phyloP scores from a whole-genome alignment of 2,113 vertebrate genomes.

The Astur gentilis region DNA sequence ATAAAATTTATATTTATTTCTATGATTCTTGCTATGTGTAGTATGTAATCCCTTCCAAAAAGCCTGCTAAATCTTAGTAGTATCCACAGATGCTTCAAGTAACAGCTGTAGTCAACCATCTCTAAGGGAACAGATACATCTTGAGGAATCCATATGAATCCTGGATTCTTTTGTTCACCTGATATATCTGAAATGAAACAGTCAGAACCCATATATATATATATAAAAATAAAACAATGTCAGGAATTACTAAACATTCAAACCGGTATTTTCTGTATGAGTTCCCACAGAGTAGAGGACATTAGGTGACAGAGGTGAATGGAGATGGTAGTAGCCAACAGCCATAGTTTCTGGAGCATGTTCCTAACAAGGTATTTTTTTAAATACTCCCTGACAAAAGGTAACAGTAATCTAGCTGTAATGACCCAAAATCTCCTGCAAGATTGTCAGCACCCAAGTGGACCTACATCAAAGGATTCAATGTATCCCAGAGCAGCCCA shows the following conservation, averaged over 20 bases:
- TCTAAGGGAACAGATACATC: neutral
- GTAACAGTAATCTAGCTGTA: neutral
- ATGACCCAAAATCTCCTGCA: neutral
- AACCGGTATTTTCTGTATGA: neutral
- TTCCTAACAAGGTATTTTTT: neutral
- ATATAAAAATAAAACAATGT: too few species aligned
- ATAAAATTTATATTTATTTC: neutral
- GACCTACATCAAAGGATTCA: neutral
- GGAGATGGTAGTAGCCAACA: neutral
- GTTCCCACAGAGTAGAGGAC: neutral
- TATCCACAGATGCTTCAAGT: neutral
- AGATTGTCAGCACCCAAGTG: neutral
- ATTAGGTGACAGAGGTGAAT: neutral
- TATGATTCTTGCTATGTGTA: neutral
- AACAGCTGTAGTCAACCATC: neutral
- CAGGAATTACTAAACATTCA: neutral
- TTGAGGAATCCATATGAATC: neutral
- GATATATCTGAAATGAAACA: neutral
- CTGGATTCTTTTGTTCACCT: neutral
- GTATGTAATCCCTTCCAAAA: neutral
- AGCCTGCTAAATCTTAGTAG: neutral
- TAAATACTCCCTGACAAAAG: neutral
- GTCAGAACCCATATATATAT: neutral
- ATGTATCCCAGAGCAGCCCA: neutral
- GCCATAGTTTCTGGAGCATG: neutral